These are phyloP conservation scores for Takifugu rubripes DNA, from an alignment of 2,797 vertebrate genomes.

Conservation along the genomic window DNA sequence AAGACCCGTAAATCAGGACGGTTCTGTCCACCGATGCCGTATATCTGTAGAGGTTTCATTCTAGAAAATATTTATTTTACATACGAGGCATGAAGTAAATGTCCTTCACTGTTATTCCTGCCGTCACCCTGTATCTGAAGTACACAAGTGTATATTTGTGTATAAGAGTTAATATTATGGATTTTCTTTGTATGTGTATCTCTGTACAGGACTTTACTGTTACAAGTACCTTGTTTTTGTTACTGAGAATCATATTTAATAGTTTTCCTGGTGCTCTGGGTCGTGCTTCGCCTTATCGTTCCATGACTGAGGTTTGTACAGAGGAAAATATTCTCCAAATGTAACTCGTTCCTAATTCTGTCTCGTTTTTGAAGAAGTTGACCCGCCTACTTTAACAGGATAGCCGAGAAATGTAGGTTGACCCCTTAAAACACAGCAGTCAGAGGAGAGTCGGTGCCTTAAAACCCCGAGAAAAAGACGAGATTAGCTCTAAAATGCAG, in stretches of 20 bases:
- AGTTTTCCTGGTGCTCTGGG: constrained; percentile 71
- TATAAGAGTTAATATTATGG: constrained; percentile 83
- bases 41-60: constrained; percentile 56
- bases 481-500: too few species aligned
- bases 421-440: too few species aligned
- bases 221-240: constrained; percentile 21
- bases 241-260: constrained; percentile 65
- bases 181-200: constrained; percentile 78
- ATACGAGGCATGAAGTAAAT: constrained; percentile 68
- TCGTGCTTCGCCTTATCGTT: constrained; percentile 55
- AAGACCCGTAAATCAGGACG: constrained; percentile 63
- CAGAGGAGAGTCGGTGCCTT: too few species aligned
- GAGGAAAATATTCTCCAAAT: constrained; percentile 66
- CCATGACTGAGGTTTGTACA: constrained; percentile 65
- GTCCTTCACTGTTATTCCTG: constrained; percentile 65
- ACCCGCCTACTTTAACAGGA: too few species aligned
- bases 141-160: constrained; percentile 86
- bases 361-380: constrained; percentile 19
- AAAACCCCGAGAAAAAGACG: too few species aligned
- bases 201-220: constrained; percentile 73
- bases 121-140: constrained; percentile 71
- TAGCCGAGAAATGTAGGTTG: background rate
- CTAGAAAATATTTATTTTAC: constrained; percentile 74
- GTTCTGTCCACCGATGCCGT: constrained; percentile 56
- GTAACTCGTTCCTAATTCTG: constrained; percentile 42